Conservation (phyloP, 2,888 invertebrate species). For the Vanessa cardui region DNA sequence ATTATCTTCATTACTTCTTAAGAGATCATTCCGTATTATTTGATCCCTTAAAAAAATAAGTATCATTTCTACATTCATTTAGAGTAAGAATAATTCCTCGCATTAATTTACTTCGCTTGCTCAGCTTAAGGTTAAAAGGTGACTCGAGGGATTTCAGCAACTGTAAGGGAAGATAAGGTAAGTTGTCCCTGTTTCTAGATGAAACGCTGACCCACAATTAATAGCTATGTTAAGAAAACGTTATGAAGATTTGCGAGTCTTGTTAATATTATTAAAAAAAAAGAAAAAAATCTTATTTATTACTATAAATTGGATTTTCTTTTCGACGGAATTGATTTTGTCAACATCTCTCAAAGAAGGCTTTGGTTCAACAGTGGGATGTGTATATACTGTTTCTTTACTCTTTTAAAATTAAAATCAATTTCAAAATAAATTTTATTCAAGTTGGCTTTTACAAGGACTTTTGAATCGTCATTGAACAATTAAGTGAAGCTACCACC, state of each 20-base stretch:
- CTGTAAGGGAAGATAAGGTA: conserved; percentile 34
- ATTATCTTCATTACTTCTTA: conserved; percentile 8
- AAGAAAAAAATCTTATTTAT: too few species aligned
- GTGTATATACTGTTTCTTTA: too few species aligned
- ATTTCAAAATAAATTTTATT: too few species aligned
- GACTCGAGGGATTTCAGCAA: conserved; percentile 25
- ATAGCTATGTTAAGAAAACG: neutral
- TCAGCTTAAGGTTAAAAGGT: conserved; percentile 32
- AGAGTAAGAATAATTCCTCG: conserved; percentile 31
- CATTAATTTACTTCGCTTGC: conserved; percentile 30
- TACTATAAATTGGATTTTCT: too few species aligned
- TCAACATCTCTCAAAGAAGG: too few species aligned
- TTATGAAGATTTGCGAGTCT: neutral
- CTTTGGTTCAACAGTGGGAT: too few species aligned
- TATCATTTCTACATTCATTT: conserved; percentile 13
- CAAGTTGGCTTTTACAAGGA: too few species aligned
- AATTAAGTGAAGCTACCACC: too few species aligned
- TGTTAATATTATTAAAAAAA: too few species aligned
- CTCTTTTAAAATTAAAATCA: too few species aligned
- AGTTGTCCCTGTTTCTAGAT: conserved; percentile 15
- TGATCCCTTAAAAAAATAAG: conserved; percentile 5
- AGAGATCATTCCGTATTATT: conserved; percentile 9
- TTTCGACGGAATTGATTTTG: too few species aligned
- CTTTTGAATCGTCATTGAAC: too few species aligned
- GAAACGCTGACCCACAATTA: conserved; percentile 25